Conservation (phyloP, 2,797 vertebrate genomes). For the Columba guinea region DNA sequence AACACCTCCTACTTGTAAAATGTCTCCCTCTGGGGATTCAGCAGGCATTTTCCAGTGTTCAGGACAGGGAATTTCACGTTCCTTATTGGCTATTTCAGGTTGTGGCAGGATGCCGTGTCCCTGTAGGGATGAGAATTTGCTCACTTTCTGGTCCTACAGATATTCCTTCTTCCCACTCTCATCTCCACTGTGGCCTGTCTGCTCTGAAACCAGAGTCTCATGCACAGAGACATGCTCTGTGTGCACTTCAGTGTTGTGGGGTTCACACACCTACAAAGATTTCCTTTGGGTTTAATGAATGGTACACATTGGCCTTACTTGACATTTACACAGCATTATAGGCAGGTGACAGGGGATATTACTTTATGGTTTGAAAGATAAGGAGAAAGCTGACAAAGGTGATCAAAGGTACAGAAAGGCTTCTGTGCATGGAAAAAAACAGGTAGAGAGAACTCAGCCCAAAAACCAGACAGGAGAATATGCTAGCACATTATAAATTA, state of each 20-base stretch:
- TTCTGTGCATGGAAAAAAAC: not conserved
- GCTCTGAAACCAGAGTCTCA: not conserved
- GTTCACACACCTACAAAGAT: not conserved
- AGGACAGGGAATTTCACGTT: not conserved
- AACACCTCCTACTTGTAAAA: not conserved
- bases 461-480: not conserved
- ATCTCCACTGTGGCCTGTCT: not conserved
- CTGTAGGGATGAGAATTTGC: not conserved
- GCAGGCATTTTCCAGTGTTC: not conserved
- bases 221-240: not conserved
- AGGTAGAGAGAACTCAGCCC: not conserved
- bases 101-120: not conserved
- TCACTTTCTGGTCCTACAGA: not conserved
- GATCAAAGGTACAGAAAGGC: conserved; percentile 33
- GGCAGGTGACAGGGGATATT: not conserved
- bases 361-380: conserved; percentile 42
- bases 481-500: not conserved
- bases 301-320: not conserved
- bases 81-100: not conserved
- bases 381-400: conserved; percentile 11
- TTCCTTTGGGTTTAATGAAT: conserved; percentile 5
- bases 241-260: not conserved
- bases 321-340: conserved; percentile 21
- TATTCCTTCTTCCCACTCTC: not conserved
- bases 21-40: not conserved